Conservation (phyloP, 2,888 invertebrate genomes). For the Acanthopleura granulata region DNA sequence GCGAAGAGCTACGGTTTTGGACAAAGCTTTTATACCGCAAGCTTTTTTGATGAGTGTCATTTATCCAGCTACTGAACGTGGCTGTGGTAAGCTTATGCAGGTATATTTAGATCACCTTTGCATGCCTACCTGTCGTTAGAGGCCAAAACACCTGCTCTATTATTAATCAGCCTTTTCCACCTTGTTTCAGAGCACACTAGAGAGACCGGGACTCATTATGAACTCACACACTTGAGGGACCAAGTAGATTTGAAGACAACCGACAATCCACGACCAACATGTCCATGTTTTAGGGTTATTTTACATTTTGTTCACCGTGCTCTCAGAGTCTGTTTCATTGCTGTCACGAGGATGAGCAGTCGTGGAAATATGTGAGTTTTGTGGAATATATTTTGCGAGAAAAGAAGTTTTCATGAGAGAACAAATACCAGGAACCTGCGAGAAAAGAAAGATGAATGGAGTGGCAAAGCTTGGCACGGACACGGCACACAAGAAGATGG, state of each 20-base stretch:
- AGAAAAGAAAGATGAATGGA: constrained; percentile 3
- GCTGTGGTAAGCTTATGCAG: not conserved
- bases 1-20: too few species aligned
- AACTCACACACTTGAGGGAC: not conserved
- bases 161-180: not conserved
- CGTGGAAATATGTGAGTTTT: too few species aligned
- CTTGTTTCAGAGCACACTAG: not conserved
- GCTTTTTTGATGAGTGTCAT: too few species aligned
- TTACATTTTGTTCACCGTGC: too few species aligned
- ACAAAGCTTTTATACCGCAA: too few species aligned
- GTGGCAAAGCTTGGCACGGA: not conserved
- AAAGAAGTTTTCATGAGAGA: not conserved
- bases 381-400: too few species aligned
- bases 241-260: not conserved
- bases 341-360: too few species aligned
- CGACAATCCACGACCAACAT: too few species aligned
- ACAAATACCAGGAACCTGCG: not conserved
- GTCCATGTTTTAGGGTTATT: too few species aligned
- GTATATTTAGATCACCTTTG: constrained; percentile 4
- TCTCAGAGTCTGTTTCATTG: too few species aligned
- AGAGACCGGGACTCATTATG: not conserved
- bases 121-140: not conserved
- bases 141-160: not conserved
- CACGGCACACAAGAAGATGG: not conserved
- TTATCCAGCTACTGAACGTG: too few species aligned